Evolutionary conservation across 1,140 invertebrate genomes (phyloP).

Genomic region (Aphelinus certus): DNA sequence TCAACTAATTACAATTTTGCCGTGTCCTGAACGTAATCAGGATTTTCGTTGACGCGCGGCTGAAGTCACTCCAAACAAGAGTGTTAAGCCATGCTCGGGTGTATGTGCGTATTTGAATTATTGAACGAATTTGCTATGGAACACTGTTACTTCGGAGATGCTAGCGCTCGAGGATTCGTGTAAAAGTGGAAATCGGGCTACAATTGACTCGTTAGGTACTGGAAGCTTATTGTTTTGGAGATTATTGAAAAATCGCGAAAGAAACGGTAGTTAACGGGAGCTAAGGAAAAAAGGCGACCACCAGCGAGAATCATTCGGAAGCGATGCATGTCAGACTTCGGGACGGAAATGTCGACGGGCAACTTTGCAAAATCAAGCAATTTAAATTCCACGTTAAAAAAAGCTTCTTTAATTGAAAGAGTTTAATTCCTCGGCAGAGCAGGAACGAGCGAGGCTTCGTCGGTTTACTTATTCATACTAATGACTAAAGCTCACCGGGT

Average conservation of each 20-base stretch:
- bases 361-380: slow-evolving; percentile 58
- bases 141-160: too few species aligned
- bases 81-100: slow-evolving; percentile 4
- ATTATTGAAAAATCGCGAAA: too few species aligned
- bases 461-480: slow-evolving; percentile 61
- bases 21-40: neutral
- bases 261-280: too few species aligned
- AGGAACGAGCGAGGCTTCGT: slow-evolving; percentile 13
- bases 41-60: neutral
- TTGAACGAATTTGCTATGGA: too few species aligned
- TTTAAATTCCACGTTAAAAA: slow-evolving; percentile 64
- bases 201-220: too few species aligned
- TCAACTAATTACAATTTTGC: slow-evolving; percentile 44
- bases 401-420: slow-evolving; percentile 61
- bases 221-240: too few species aligned
- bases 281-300: too few species aligned
- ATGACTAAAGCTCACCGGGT: slow-evolving; percentile 46
- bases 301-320: too few species aligned
- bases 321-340: too few species aligned
- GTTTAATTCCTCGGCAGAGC: slow-evolving; percentile 55
- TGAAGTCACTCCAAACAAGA: slow-evolving; percentile 6
- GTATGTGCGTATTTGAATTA: too few species aligned
- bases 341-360: slow-evolving; percentile 12
- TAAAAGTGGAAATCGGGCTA: too few species aligned
- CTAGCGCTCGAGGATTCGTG: too few species aligned